phyloP scores from a whole-genome alignment of 1,140 invertebrate genomes.

The Eurosta solidaginis region DNA sequence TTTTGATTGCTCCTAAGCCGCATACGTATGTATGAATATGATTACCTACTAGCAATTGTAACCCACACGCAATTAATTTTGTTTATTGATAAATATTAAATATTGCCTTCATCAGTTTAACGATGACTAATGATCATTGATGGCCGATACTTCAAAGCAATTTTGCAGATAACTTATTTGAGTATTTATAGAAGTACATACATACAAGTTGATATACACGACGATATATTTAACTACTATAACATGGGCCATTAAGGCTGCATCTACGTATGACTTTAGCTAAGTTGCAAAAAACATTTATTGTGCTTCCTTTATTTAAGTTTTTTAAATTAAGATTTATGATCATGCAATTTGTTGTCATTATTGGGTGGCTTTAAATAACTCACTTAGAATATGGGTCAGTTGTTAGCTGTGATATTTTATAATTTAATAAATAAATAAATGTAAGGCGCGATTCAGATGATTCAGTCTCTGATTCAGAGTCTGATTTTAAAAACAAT shows the following conservation, averaged over 20 bases:
- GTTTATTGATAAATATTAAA: not conserved
- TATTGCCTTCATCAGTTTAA: not conserved
- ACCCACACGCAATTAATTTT: not conserved
- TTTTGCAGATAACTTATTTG: not conserved
- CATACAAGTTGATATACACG: not conserved
- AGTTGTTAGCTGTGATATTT: not conserved
- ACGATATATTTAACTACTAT: not conserved
- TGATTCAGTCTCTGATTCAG: too few species aligned
- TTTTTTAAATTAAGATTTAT: constrained; percentile 15
- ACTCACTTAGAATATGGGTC: constrained; percentile 1
- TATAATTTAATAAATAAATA: not conserved
- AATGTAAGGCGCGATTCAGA: too few species aligned
- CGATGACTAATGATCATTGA: not conserved
- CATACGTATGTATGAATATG: too few species aligned
- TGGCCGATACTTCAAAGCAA: not conserved
- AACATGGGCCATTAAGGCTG: too few species aligned
- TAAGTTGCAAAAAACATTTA: too few species aligned
- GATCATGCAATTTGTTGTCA: constrained; percentile 1
- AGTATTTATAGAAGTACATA: not conserved
- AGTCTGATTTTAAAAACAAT: too few species aligned
- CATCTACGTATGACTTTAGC: too few species aligned
- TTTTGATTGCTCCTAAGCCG: not conserved
- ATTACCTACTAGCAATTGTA: too few species aligned
- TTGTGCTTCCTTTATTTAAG: not conserved
- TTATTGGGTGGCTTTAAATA: not conserved